These are phyloP conservation scores for Holcopasites calliopsidis DNA, from an alignment of 1,140 invertebrate species.

Conservation along the genomic window DNA sequence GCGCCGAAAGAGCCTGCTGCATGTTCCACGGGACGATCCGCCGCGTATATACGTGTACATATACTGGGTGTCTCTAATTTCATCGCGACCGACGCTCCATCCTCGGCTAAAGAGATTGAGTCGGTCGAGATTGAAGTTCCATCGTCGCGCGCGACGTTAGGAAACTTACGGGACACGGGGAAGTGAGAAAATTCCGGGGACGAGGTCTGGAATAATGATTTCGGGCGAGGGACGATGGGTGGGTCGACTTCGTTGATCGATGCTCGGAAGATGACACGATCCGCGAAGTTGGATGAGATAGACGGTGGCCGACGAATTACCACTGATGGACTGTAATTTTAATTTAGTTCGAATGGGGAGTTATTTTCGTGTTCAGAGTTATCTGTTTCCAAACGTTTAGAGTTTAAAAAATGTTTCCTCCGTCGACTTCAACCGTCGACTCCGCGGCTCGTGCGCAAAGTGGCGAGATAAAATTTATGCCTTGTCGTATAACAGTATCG, in stretches of 20 bases:
- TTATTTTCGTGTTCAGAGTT: too few species aligned
- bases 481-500: conserved; percentile 12
- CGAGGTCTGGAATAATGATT: background rate
- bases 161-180: background rate
- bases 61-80: conserved; percentile 49
- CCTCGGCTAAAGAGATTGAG: conserved; percentile 5
- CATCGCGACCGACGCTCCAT: conserved; percentile 2
- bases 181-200: background rate
- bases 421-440: background rate
- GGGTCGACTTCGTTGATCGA: background rate
- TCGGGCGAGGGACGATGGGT: background rate
- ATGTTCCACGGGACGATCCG: conserved; percentile 23
- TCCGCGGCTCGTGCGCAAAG: background rate
- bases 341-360: too few species aligned
- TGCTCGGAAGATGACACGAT: background rate
- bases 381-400: too few species aligned
- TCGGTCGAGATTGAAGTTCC: conserved; percentile 14
- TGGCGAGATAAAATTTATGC: conserved; percentile 26
- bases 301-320: too few species aligned
- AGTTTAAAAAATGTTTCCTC: too few species aligned
- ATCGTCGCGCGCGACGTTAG: background rate
- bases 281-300: background rate
- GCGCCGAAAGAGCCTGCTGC: conserved; percentile 50
- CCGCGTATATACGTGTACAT: too few species aligned
- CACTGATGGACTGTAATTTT: too few species aligned